Conservation (phyloP, 2,888 invertebrate genomes). For the Zygaena filipendulae region DNA sequence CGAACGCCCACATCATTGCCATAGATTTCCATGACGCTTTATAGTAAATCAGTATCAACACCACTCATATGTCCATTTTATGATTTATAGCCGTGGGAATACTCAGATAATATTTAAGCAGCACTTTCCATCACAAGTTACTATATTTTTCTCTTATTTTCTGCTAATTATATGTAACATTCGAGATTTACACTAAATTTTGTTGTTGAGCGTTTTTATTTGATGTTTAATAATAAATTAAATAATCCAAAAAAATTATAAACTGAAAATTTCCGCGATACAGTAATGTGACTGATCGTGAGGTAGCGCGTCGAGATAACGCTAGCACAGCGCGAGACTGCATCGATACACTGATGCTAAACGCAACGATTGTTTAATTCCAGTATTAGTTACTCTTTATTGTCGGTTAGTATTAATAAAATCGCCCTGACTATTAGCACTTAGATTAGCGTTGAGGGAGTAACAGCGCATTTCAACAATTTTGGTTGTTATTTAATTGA, state of each 20-base stretch:
- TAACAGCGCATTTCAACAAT: conserved; percentile 70
- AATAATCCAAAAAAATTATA: too few relatives aligned
- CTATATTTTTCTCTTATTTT: too few relatives aligned
- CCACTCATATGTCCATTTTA: conserved; percentile 46
- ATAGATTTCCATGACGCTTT: conserved; percentile 51
- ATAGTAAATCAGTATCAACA: conserved; percentile 62
- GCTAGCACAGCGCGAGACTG: too few relatives aligned
- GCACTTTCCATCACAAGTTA: too few relatives aligned
- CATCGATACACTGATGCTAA: conserved; percentile 40
- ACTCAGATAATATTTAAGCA: background rate
- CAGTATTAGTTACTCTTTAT: conserved; percentile 56
- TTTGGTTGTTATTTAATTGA: conserved; percentile 71
- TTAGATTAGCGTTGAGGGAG: conserved; percentile 67
- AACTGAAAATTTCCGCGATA: too few relatives aligned
- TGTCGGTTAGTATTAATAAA: conserved; percentile 61
- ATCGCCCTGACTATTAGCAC: conserved; percentile 67
- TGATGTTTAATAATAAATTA: too few relatives aligned
- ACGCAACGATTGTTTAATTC: conserved; percentile 49
- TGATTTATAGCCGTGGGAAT: conserved; percentile 66
- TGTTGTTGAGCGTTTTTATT: too few relatives aligned
- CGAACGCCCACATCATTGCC: conserved; percentile 65
- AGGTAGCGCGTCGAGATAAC: too few relatives aligned
- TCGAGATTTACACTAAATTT: too few relatives aligned
- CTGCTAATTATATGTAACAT: too few relatives aligned
- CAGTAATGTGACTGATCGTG: too few relatives aligned